phyloP scores from a whole-genome alignment of 1,140 invertebrate species.

The Formica exsecta region DNA sequence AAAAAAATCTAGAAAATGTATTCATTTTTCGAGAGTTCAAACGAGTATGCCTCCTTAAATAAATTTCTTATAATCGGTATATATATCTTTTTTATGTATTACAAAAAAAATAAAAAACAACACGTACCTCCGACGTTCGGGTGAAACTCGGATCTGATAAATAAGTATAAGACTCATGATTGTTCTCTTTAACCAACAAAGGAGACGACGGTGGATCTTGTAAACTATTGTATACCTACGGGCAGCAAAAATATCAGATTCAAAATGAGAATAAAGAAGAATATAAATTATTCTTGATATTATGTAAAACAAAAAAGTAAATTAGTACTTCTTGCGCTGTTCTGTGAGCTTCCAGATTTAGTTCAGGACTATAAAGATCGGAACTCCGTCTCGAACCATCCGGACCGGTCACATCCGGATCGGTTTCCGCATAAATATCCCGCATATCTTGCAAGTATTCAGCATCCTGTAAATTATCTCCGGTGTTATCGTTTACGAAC shows the following conservation, averaged over 20 bases:
- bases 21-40: no score
- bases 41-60: background rate
- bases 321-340: conserved; percentile 83
- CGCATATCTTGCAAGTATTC: conserved; percentile 69
- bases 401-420: conserved; percentile 72
- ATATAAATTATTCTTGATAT: background rate
- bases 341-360: conserved; percentile 84
- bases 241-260: conserved; percentile 18
- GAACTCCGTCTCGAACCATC: conserved; percentile 76
- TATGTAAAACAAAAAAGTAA: background rate
- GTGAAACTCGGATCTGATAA: conserved; percentile 84
- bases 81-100: background rate
- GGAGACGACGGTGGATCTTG: conserved; percentile 84
- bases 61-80: background rate
- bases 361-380: conserved; percentile 84
- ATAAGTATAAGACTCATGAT: conserved; percentile 81
- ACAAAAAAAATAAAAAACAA: background rate
- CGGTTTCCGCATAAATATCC: conserved; percentile 77
- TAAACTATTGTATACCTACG: conserved; percentile 84
- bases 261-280: background rate
- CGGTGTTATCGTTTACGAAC: conserved; percentile 66
- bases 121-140: conserved; percentile 84
- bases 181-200: conserved; percentile 80
- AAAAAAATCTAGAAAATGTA: no score
- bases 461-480: conserved; percentile 68